Evolutionary conservation across 2,113 vertebrate genomes (phyloP).

Genomic region (Halcyon malimbica): DNA sequence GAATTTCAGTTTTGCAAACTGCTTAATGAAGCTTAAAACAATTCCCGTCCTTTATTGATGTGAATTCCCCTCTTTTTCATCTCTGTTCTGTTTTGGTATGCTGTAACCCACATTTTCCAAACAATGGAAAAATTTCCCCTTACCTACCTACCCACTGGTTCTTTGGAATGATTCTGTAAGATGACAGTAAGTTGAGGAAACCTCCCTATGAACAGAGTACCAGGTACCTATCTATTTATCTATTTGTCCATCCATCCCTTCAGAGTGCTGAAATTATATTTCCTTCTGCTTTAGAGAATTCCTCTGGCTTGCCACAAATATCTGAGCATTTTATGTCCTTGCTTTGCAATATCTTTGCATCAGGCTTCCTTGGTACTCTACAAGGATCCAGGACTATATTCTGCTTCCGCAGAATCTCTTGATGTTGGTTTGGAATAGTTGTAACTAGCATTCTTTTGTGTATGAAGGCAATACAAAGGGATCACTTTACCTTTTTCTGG

Average conservation of each 20-base stretch:
- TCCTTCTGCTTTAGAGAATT: not conserved
- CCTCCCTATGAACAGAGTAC: not conserved
- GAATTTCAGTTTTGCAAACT: not conserved
- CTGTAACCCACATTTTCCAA: not conserved
- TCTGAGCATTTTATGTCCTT: not conserved
- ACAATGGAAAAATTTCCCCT: not conserved
- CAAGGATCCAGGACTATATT: not conserved
- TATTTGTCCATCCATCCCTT: not conserved
- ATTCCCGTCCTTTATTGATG: not conserved
- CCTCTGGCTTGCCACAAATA: not conserved
- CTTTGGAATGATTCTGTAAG: not conserved
- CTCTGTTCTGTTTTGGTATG: not conserved
- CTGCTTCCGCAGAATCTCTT: not conserved
- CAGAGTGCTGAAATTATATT: not conserved
- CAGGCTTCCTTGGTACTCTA: not conserved
- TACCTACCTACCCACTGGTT: not conserved
- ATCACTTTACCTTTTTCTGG: not conserved
- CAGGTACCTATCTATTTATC: not conserved
- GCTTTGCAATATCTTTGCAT: not conserved
- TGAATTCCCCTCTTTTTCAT: constrained; percentile 40
- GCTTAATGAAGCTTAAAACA: not conserved
- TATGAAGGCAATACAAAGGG: not conserved
- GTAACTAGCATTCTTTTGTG: not conserved
- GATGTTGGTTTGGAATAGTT: not conserved
- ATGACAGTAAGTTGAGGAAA: not conserved